Percentiles rank a stretch among this genome's conserved stretches.
phyloP scores from a whole-genome alignment of 2,888 invertebrate species.

The Zonitis immaculata region DNA sequence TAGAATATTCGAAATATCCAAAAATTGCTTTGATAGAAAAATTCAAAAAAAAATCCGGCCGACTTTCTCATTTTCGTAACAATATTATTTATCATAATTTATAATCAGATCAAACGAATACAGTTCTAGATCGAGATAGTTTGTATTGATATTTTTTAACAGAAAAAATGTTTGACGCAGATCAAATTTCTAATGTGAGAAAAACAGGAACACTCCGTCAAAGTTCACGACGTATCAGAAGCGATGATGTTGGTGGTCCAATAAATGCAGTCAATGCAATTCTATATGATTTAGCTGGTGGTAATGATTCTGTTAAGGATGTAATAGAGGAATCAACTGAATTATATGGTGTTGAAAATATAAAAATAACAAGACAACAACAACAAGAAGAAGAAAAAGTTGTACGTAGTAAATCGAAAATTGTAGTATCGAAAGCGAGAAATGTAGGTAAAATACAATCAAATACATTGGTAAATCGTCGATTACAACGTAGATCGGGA shows the following conservation, averaged over 20 bases:
- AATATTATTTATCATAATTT: no score
- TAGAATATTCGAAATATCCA: no score
- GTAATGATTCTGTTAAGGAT: background rate
- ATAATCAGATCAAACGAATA: no score
- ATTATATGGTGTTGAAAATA: background rate
- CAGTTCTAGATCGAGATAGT: no score
- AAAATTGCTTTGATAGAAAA: no score
- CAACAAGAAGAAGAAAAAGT: background rate
- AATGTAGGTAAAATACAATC: background rate
- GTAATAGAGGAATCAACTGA: background rate
- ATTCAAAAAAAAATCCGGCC: no score
- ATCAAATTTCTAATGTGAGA: background rate
- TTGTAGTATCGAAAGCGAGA: background rate
- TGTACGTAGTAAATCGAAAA: background rate
- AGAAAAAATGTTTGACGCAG: no score
- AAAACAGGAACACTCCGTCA: background rate
- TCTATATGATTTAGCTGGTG: background rate
- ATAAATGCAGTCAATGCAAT: background rate
- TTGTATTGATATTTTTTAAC: no score
- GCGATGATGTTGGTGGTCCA: background rate
- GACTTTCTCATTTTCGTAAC: no score
- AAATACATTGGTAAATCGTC: background rate
- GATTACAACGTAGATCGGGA: no score
- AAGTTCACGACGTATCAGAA: background rate
- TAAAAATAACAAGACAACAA: background rate